A percentile compares a stretch with the other conserved stretches of the same genome.
Conservation (phyloP, 1,140 invertebrate genomes). For the Neodiprion fabricii region DNA sequence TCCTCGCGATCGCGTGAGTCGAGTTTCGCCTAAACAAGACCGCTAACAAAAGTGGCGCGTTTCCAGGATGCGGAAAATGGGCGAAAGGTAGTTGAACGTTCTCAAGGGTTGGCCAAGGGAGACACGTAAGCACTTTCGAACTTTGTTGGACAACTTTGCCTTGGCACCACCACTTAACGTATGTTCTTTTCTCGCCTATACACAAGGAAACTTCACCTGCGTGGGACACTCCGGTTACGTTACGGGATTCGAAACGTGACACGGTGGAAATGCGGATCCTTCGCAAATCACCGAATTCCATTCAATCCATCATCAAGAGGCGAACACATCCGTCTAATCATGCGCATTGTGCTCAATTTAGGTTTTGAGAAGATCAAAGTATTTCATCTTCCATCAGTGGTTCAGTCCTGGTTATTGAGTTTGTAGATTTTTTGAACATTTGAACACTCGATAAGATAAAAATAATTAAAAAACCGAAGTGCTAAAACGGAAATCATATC, state of each 20-base stretch:
- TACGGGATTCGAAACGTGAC: neutral
- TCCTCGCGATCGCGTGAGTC: neutral
- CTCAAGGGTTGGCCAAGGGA: neutral
- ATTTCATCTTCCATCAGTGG: too few species aligned
- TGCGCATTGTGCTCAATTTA: too few species aligned
- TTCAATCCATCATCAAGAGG: too few species aligned
- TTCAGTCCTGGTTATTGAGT: too few species aligned
- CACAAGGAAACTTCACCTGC: neutral
- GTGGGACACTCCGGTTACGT: neutral
- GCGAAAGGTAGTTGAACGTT: neutral
- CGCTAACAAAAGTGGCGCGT: neutral
- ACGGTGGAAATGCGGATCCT: neutral
- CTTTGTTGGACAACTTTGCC: neutral
- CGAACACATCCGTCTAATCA: too few species aligned
- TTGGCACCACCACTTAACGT: slow-evolving; percentile 4
- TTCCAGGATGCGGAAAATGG: neutral
- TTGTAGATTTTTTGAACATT: too few species aligned
- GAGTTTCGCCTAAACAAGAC: neutral
- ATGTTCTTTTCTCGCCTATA: neutral
- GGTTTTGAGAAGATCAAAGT: too few species aligned
- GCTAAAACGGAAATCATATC: too few species aligned
- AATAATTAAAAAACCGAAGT: too few species aligned
- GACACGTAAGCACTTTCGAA: slow-evolving; percentile 4
- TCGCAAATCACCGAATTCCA: too few species aligned
- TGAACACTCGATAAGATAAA: too few species aligned